These are phyloP conservation scores for Notolepis coatsorum DNA, from an alignment of 2,797 vertebrate species.

Conservation along the genomic window DNA sequence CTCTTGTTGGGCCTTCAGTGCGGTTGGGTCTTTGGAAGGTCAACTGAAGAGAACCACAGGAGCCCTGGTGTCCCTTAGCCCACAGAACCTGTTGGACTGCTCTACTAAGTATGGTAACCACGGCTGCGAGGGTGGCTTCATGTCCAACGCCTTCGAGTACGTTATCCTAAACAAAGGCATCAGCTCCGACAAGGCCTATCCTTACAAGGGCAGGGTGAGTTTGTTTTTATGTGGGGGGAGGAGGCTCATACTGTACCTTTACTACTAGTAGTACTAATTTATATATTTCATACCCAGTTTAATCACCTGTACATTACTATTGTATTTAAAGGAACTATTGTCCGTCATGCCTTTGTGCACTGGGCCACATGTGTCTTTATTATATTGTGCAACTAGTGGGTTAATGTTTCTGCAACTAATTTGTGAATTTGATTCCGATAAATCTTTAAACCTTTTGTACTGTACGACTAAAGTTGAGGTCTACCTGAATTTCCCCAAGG, in stretches of 20 bases:
- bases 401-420: too few relatives aligned
- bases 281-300: too few relatives aligned
- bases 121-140: slow-evolving; percentile 67
- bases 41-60: slow-evolving; percentile 71
- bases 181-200: slow-evolving; percentile 61
- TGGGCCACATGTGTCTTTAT: background rate
- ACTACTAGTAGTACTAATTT: too few relatives aligned
- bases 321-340: too few relatives aligned
- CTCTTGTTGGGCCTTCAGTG: slow-evolving; percentile 77
- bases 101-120: slow-evolving; percentile 57
- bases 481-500: too few relatives aligned
- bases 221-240: too few relatives aligned
- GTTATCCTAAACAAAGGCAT: slow-evolving; percentile 67
- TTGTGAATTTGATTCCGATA: too few relatives aligned
- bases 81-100: slow-evolving; percentile 77
- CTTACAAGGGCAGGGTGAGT: slow-evolving; percentile 54
- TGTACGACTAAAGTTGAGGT: background rate
- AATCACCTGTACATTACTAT: too few relatives aligned
- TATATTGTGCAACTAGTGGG: too few relatives aligned
- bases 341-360: background rate
- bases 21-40: slow-evolving; percentile 69
- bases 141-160: slow-evolving; percentile 66
- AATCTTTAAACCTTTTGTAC: background rate
- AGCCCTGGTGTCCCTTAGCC: slow-evolving; percentile 61
- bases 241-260: too few relatives aligned